A percentile compares a stretch with the other conserved stretches of the same genome.
Conservation (phyloP, 2,797 vertebrate genomes). For the Yasuhikotakia modesta region DNA sequence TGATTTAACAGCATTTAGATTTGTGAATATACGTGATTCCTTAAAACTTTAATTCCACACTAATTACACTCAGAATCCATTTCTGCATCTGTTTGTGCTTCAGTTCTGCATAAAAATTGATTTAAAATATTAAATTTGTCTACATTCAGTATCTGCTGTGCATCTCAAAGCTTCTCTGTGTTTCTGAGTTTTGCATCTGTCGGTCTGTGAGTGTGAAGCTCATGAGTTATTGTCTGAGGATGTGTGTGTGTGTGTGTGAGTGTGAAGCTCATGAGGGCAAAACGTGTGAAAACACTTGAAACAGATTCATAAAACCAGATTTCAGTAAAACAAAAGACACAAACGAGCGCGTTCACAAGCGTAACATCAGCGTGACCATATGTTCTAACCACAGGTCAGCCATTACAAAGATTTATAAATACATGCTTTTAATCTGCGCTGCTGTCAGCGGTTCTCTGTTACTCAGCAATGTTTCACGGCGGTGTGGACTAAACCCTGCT, state of each 20-base stretch:
- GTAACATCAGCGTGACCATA: neutral
- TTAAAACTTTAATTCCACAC: too few relatives aligned
- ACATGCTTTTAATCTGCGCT: neutral
- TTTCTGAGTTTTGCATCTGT: conserved; percentile 35
- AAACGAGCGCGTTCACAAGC: neutral
- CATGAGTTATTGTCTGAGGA: too few relatives aligned
- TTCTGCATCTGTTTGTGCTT: too few relatives aligned
- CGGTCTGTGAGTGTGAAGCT: conserved; percentile 41
- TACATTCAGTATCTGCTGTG: neutral
- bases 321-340: neutral
- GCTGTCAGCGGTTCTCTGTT: neutral
- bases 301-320: conserved; percentile 6
- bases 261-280: conserved; percentile 35
- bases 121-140: neutral
- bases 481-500: conserved; percentile 16
- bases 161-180: conserved; percentile 3
- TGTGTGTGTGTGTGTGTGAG: too few relatives aligned
- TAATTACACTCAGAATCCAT: too few relatives aligned
- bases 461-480: conserved; percentile 1
- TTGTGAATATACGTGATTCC: too few relatives aligned
- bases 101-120: too few relatives aligned
- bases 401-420: conserved; percentile 18
- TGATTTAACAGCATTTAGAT: too few relatives aligned
- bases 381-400: conserved; percentile 26
- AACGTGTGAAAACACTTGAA: conserved; percentile 17